phyloP scores from a whole-genome alignment of 30 jellyfish, hydroid and myxozoan species.

The Cassiopea andromeda region DNA sequence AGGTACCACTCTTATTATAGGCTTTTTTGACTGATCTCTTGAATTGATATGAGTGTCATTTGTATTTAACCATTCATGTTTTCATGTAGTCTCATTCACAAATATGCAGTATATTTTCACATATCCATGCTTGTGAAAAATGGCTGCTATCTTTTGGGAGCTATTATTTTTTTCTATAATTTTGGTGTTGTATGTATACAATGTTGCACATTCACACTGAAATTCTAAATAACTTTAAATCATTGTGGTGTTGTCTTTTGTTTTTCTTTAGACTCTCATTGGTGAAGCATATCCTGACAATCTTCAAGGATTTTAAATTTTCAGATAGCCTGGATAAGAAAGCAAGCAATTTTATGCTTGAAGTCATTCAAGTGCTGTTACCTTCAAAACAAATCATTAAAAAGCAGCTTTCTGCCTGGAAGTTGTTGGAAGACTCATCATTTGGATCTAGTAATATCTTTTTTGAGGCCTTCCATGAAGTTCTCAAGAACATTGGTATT shows the following conservation, averaged over 20 bases:
- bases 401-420: constrained; percentile 13
- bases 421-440: constrained; percentile 10
- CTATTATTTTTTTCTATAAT: too few species aligned
- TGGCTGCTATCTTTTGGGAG: too few species aligned
- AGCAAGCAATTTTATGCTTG: not conserved
- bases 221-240: not conserved
- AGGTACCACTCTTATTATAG: too few species aligned
- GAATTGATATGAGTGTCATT: too few species aligned
- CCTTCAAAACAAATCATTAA: constrained; percentile 13
- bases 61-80: too few species aligned
- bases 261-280: constrained; percentile 33
- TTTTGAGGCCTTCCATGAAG: constrained; percentile 23
- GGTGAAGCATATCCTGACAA: constrained; percentile 12
- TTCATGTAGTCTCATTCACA: too few species aligned
- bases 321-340: not conserved
- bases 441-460: constrained; percentile 31
- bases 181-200: too few species aligned
- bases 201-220: too few species aligned
- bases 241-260: not conserved
- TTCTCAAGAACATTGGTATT: constrained; percentile 17
- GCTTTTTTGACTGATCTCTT: too few species aligned
- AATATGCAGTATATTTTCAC: too few species aligned
- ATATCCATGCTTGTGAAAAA: too few species aligned
- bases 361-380: constrained; percentile 20
- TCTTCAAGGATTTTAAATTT: constrained; percentile 20